Conservation (phyloP, 1,140 invertebrate genomes). For the Drosophila truncata region DNA sequence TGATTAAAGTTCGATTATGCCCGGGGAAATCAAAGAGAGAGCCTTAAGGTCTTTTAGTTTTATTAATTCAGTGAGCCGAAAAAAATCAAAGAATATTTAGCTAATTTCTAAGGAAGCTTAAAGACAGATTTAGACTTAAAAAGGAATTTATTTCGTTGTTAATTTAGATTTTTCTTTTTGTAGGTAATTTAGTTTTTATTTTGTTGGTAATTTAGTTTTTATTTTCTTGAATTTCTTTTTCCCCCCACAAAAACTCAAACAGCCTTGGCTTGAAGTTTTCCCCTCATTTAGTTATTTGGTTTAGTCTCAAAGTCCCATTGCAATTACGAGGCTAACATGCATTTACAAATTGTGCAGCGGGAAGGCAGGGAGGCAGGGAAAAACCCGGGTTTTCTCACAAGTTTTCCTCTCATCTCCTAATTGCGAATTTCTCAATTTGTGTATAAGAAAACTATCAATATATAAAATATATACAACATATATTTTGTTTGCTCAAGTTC, state of each 20-base stretch:
- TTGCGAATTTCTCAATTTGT: conserved; percentile 32
- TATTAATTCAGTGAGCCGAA: neutral
- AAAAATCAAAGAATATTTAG: neutral
- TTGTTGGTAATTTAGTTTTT: too few species aligned
- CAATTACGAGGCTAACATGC: conserved; percentile 23
- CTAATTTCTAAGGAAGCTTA: neutral
- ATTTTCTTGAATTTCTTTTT: neutral
- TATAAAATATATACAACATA: neutral
- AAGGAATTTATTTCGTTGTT: neutral
- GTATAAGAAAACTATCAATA: conserved; percentile 30
- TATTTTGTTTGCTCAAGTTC: conserved; percentile 27
- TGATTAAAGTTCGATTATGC: conserved; percentile 21
- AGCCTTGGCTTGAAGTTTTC: neutral
- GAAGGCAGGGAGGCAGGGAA: too few species aligned
- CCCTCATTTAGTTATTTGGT: conserved; percentile 13
- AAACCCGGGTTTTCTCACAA: neutral
- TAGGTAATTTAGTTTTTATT: neutral
- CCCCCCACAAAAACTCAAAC: neutral
- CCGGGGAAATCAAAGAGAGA: conserved; percentile 2
- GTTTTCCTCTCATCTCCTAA: conserved; percentile 23
- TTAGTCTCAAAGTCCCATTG: conserved; percentile 9
- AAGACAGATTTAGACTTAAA: neutral
- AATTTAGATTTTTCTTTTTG: neutral
- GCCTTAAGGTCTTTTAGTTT: neutral
- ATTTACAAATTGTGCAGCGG: conserved; percentile 23